Percentiles rank a stretch among this genome's conserved stretches.
Evolutionary conservation across 2,888 invertebrate genomes (phyloP).

Genomic region (Ceriagrion tenellum): DNA sequence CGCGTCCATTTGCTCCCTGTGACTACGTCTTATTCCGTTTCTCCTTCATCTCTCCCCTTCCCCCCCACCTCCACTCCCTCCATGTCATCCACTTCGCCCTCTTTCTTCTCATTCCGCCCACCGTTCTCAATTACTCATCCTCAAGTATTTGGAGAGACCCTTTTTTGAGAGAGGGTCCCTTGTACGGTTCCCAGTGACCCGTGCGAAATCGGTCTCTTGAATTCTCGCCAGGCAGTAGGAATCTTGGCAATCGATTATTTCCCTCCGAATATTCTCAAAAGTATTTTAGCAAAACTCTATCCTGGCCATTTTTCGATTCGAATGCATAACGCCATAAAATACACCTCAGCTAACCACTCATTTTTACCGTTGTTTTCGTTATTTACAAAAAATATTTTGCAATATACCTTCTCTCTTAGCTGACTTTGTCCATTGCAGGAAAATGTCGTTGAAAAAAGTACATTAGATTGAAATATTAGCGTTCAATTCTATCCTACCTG

Average conservation of each 20-base stretch:
- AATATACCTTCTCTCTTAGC: no score
- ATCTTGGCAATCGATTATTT: neutral
- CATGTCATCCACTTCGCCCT: neutral
- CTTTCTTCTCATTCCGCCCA: neutral
- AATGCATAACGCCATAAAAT: no score
- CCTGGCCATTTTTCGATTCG: no score
- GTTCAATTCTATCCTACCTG: no score
- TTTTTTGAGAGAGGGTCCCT: neutral
- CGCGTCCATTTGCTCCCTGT: neutral
- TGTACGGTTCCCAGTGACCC: neutral
- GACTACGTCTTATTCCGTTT: neutral
- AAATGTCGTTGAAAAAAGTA: no score
- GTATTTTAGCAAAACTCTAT: no score
- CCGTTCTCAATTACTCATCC: slow-evolving; percentile 38
- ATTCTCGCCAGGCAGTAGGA: neutral
- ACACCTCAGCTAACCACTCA: no score
- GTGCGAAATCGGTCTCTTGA: neutral
- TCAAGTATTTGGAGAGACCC: slow-evolving; percentile 30
- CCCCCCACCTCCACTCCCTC: no score
- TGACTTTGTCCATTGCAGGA: no score
- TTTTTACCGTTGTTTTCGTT: no score
- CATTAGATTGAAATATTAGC: no score
- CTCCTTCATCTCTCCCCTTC: neutral
- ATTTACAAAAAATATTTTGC: no score
- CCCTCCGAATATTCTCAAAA: neutral